phyloP scores from a whole-genome alignment of 2,113 vertebrate genomes.

The Oxygymnocypris stewartii region DNA sequence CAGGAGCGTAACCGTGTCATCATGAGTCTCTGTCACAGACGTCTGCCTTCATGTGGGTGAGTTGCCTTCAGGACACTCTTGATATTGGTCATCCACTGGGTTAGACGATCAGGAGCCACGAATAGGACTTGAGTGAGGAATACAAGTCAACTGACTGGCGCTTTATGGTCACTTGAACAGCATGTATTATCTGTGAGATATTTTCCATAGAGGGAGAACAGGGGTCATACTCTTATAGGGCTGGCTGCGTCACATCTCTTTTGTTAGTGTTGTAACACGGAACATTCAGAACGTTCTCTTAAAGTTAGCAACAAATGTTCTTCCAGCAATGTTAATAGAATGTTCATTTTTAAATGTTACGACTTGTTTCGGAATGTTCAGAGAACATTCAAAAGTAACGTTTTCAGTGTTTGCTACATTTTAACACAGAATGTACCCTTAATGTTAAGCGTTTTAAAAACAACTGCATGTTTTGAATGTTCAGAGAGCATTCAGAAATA shows the following conservation, averaged over 20 bases:
- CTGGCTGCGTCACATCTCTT: slow-evolving; percentile 8
- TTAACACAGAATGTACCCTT: no score
- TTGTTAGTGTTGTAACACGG: not conserved
- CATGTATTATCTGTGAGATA: not conserved
- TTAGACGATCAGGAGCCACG: not conserved
- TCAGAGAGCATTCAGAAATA: not conserved
- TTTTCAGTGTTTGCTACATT: not conserved
- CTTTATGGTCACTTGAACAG: not conserved
- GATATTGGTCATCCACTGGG: not conserved
- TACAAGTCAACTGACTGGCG: not conserved
- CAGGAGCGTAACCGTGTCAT: slow-evolving; percentile 2
- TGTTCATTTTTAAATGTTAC: not conserved
- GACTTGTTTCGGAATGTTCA: not conserved
- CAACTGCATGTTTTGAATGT: not conserved
- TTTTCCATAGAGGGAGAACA: no score
- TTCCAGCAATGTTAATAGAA: not conserved
- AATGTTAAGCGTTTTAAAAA: no score
- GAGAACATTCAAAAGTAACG: not conserved
- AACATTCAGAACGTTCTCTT: not conserved
- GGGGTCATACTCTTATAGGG: not conserved
- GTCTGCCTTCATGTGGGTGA: slow-evolving; percentile 18
- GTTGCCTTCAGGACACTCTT: not conserved
- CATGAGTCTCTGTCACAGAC: not conserved
- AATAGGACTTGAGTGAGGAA: not conserved
- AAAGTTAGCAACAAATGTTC: not conserved